phyloP scores from a whole-genome alignment of 2,888 invertebrate species.

The Muscina levida region DNA sequence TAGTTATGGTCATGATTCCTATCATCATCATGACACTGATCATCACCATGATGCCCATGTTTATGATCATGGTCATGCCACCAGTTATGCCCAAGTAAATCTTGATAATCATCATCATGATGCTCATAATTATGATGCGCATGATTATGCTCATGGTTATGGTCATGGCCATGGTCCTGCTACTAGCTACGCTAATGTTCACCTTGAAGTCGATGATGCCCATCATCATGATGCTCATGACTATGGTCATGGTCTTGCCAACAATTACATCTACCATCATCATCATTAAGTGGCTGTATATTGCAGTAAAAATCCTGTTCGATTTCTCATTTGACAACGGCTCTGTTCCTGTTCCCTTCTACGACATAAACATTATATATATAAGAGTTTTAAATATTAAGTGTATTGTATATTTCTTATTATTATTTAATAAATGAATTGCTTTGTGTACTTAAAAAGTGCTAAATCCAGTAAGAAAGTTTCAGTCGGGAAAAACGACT shows the following conservation, averaged over 20 bases:
- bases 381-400: too few species aligned
- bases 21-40: too few species aligned
- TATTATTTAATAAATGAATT: too few species aligned
- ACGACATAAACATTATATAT: too few species aligned
- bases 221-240: neutral
- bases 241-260: neutral
- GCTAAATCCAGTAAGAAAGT: too few species aligned
- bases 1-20: neutral
- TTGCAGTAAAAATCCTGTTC: neutral
- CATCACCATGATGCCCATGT: neutral
- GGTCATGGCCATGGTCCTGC: neutral
- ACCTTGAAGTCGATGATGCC: neutral
- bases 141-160: neutral
- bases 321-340: too few species aligned
- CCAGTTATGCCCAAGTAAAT: constrained; percentile 74
- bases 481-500: too few species aligned
- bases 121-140: constrained; percentile 1
- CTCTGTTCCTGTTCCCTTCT: too few species aligned
- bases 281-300: neutral
- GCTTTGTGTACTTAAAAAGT: too few species aligned
- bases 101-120: constrained; percentile 14
- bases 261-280: neutral
- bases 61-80: constrained; percentile 66
- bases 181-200: neutral
- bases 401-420: too few species aligned